phyloP scores from a whole-genome alignment of 2,888 invertebrate species.

The Odontocolon sp. region DNA sequence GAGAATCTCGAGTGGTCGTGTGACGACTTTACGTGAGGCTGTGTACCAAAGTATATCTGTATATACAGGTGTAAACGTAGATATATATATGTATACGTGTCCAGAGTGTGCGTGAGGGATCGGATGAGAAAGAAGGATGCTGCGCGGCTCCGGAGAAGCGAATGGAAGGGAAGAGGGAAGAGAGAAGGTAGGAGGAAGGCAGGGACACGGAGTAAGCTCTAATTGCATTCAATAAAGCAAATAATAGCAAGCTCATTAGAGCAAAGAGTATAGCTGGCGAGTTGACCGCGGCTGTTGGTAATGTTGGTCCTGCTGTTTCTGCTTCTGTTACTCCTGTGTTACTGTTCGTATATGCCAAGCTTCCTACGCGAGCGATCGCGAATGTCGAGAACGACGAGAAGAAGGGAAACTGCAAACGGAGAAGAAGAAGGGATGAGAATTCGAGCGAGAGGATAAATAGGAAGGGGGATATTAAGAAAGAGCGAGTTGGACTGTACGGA shows the following conservation, averaged over 20 bases:
- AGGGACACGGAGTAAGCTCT: constrained; percentile 78
- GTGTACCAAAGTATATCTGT: no score
- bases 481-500: constrained; percentile 5
- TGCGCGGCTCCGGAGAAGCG: constrained; percentile 11
- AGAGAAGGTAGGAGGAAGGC: constrained; percentile 59
- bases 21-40: constrained; percentile 48
- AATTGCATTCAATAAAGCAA: constrained; percentile 80
- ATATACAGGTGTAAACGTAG: no score
- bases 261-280: constrained; percentile 74
- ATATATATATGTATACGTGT: constrained; percentile 24
- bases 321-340: constrained; percentile 28
- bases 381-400: constrained; percentile 46
- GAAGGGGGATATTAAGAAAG: constrained; percentile 8
- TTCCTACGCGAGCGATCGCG: constrained; percentile 71
- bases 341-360: constrained; percentile 69
- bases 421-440: constrained; percentile 44
- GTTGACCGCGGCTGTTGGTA: constrained; percentile 68
- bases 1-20: constrained; percentile 35
- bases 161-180: constrained; percentile 42
- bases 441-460: constrained; percentile 28
- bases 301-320: constrained; percentile 32
- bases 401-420: constrained; percentile 39
- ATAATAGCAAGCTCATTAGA: constrained; percentile 80
- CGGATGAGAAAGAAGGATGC: constrained; percentile 22
- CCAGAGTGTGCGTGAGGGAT: constrained; percentile 36